Percentiles rank a stretch among this genome's conserved stretches.
Evolutionary conservation across 2,888 invertebrate species (phyloP).

Genomic region (Agonopterix heracliana): DNA sequence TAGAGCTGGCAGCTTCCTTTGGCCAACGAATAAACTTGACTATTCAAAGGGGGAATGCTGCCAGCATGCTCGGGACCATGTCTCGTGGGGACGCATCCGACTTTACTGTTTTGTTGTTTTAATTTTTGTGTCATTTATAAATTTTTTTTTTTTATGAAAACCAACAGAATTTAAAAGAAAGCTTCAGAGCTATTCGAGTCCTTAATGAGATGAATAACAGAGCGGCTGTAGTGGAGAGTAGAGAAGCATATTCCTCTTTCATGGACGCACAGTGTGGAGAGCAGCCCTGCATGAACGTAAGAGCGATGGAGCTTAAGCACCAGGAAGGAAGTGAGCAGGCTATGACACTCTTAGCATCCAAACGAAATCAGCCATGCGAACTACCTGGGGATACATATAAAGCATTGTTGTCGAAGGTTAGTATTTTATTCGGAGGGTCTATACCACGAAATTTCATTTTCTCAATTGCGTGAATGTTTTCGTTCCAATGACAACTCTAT

Average conservation of each 20-base stretch:
- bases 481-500: no score
- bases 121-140: background rate
- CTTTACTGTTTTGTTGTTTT: no score
- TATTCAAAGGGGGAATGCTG: no score
- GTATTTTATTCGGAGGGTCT: no score
- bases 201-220: constrained; percentile 17
- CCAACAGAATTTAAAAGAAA: background rate
- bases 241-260: constrained; percentile 12
- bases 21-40: no score
- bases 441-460: no score
- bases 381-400: background rate
- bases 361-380: background rate
- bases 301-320: background rate
- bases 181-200: constrained; percentile 1
- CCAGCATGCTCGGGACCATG: no score
- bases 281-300: constrained; percentile 33
- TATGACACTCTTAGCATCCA: background rate
- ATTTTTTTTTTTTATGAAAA: background rate
- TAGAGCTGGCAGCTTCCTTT: no score
- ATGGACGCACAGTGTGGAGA: constrained; percentile 36
- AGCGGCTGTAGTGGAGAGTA: constrained; percentile 12
- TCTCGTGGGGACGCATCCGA: no score
- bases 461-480: no score
- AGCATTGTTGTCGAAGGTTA: background rate
- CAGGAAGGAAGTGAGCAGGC: background rate